Conservation (phyloP, 2,888 invertebrate genomes). For the Cheilosia variabilis region DNA sequence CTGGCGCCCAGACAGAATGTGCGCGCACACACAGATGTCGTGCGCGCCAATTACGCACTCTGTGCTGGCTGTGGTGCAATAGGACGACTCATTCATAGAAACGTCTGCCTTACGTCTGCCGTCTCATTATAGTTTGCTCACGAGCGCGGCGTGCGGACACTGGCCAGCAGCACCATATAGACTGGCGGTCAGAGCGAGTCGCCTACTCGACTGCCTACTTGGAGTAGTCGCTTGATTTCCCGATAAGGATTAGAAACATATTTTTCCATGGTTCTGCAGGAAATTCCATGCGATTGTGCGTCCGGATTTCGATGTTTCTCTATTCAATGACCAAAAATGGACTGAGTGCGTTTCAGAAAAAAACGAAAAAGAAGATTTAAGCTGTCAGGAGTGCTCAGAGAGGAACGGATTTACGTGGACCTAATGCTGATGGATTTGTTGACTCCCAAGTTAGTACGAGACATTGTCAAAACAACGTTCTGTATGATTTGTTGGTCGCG, state of each 20-base stretch:
- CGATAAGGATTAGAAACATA: slow-evolving; percentile 64
- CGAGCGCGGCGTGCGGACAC: slow-evolving; percentile 13
- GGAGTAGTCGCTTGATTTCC: slow-evolving; percentile 52
- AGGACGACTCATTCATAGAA: slow-evolving; percentile 69
- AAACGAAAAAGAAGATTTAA: neutral
- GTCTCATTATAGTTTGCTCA: slow-evolving; percentile 47
- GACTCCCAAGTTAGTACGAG: neutral
- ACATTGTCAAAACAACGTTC: neutral
- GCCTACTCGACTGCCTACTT: slow-evolving; percentile 55
- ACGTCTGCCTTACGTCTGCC: slow-evolving; percentile 45
- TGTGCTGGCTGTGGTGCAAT: slow-evolving; percentile 2
- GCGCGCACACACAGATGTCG: slow-evolving; percentile 56
- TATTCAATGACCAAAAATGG: slow-evolving; percentile 49
- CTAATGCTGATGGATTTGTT: slow-evolving; percentile 23
- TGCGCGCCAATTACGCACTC: slow-evolving; percentile 72
- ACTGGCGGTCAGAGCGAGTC: slow-evolving; percentile 30
- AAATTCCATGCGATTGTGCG: slow-evolving; percentile 63
- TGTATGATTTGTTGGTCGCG: neutral
- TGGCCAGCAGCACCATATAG: slow-evolving; percentile 19
- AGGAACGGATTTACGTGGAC: slow-evolving; percentile 14
- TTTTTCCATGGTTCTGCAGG: slow-evolving; percentile 55
- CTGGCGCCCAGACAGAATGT: slow-evolving; percentile 74
- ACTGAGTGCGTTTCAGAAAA: neutral
- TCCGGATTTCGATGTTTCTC: slow-evolving; percentile 24
- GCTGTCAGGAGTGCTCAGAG: neutral